These are phyloP conservation scores for Heteractis magnifica DNA, from an alignment of 92 coral and sea anemone genomes.

Conservation along the genomic window DNA sequence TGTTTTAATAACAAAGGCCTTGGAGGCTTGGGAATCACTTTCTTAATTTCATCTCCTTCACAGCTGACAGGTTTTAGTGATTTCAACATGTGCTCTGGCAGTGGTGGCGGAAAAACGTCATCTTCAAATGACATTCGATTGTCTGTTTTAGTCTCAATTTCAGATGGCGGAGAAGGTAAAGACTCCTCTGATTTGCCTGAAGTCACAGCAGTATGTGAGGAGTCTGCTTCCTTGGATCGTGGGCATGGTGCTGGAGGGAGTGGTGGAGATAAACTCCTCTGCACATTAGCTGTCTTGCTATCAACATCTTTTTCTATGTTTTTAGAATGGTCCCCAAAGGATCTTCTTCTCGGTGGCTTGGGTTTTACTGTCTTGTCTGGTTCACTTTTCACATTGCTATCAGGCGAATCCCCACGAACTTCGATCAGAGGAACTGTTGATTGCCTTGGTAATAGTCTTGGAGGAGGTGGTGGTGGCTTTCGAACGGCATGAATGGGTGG, in stretches of 20 bases:
- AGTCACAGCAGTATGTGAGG: no score
- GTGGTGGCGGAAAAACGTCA: slow-evolving; percentile 33
- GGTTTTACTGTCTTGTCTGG: slow-evolving; percentile 3
- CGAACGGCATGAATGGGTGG: slow-evolving; percentile 41
- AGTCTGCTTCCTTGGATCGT: not conserved
- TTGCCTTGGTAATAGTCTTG: slow-evolving; percentile 34
- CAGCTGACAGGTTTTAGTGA: not conserved
- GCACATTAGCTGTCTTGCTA: not conserved
- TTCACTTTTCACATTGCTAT: slow-evolving; percentile 15
- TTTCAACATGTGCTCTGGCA: slow-evolving; percentile 12
- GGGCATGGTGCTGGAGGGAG: not conserved
- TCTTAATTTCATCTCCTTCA: not conserved
- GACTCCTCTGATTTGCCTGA: not conserved
- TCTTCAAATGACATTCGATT: slow-evolving; percentile 29
- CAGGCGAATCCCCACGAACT: not conserved
- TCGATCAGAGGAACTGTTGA: slow-evolving; percentile 10
- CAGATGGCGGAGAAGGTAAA: slow-evolving; percentile 19
- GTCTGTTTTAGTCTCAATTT: not conserved
- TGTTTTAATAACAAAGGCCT: slow-evolving; percentile 12
- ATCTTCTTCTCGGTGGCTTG: slow-evolving; percentile 6
- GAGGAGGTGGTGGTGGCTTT: slow-evolving; percentile 57
- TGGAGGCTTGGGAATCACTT: slow-evolving; percentile 10
- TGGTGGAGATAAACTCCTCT: slow-evolving; percentile 2
- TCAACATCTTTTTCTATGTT: not conserved
- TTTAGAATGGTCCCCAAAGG: slow-evolving; percentile 4